A percentile compares a stretch with the other conserved stretches of the same genome.
Evolutionary conservation across 2,888 invertebrate genomes (phyloP).

Genomic region (Aricia artaxerxes): DNA sequence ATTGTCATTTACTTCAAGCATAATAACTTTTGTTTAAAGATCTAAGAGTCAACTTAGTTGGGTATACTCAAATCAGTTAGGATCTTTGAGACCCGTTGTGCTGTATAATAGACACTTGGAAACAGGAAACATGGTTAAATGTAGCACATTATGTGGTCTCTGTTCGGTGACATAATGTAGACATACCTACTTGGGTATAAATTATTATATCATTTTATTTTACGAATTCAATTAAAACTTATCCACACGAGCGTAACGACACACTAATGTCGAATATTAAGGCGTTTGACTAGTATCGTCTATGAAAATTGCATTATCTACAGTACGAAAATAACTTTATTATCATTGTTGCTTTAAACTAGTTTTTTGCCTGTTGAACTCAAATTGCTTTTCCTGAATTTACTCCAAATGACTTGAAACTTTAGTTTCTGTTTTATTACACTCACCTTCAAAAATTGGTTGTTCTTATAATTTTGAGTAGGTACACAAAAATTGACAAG

Average conservation of each 20-base stretch:
- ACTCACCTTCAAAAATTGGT: not conserved
- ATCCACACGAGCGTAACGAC: constrained; percentile 19
- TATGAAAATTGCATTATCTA: not conserved
- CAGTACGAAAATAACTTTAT: not conserved
- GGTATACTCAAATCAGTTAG: no score
- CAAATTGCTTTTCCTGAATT: not conserved
- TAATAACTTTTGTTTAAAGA: no score
- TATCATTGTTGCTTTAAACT: not conserved
- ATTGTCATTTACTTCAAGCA: no score
- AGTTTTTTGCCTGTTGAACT: not conserved
- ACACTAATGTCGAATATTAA: constrained; percentile 1
- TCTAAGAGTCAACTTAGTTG: no score
- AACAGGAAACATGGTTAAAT: no score
- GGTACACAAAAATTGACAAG: not conserved
- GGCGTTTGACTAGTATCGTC: constrained; percentile 6
- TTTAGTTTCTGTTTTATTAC: not conserved
- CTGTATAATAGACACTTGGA: no score
- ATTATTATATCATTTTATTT: constrained; percentile 24
- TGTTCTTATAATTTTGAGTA: not conserved
- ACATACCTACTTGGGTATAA: not conserved
- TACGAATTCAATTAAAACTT: not conserved
- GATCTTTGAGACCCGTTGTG: no score
- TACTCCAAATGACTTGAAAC: not conserved
- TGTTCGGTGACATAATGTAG: not conserved
- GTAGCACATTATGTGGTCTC: not conserved